Conservation (phyloP, 2,113 vertebrate species). For the Phocoena sinus region DNA sequence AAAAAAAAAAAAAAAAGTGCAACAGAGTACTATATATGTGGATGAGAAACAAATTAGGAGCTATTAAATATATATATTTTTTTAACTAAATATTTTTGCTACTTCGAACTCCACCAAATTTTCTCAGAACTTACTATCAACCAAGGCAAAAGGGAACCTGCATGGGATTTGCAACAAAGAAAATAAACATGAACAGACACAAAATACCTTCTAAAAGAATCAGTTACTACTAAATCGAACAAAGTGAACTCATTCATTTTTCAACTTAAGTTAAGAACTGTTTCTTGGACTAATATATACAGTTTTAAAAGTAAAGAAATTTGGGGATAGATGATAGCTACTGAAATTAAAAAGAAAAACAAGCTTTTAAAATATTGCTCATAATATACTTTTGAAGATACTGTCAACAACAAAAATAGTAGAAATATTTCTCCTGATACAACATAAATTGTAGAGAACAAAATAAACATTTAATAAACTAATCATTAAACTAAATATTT, state of each 20-base stretch:
- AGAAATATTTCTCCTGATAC: not conserved
- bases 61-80: not conserved
- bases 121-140: not conserved
- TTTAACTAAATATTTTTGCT: not conserved
- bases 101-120: not conserved
- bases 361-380: constrained; percentile 8
- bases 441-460: not conserved
- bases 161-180: not conserved
- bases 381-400: not conserved
- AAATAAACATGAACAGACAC: not conserved
- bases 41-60: not conserved
- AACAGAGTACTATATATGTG: not conserved
- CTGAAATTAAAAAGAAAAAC: not conserved
- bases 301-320: not conserved
- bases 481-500: constrained; percentile 71
- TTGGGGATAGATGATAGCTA: not conserved
- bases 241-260: not conserved
- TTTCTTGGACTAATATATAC: not conserved
- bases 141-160: not conserved
- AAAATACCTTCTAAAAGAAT: not conserved
- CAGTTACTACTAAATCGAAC: not conserved
- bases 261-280: not conserved
- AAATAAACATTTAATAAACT: not conserved
- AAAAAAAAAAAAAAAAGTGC: too few relatives aligned
- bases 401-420: not conserved